Evolutionary conservation across 2,113 vertebrate genomes (phyloP), one percentile per base, ranked within the genome.

Genomic region (Eclectus roratus): DNA sequence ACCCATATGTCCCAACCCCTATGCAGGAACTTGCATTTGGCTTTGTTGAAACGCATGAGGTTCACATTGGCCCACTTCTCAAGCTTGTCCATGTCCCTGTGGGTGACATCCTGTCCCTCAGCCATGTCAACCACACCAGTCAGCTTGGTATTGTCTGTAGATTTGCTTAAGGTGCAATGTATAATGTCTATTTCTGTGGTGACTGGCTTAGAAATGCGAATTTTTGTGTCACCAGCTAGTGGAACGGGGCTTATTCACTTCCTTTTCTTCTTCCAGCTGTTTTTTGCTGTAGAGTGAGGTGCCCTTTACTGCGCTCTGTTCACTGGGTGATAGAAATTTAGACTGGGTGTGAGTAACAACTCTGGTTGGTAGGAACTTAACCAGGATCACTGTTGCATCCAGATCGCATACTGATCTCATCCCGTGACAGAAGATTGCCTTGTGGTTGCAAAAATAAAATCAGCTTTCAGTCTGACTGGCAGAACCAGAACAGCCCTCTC

Each of bases 1-100:
- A 58, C 33, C 33, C 13, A 5, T 58, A 35, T 60, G 21, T 5
- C 9, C 31, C 2, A 2, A 6, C 1, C 10, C 19, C 31, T 3
- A 6, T 47, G 11, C 23, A 76, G 5, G 5, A 28, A 35, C 13
- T 10, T 37, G 44, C 4, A 27, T 10, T 29, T 64, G 11, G 14
- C 10, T 39, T 52, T 55, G 3, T 39, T 61, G 35, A 66, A 50
- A 20, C 18, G 78, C 10, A 25, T 35, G 47, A 66, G 2, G 11
- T 56, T 92, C 28, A 44, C 17, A 17, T 3, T 3, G 17, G 12
- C 6, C 11, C 16, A 23, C 4, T 25, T 58, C 44, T 43, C 5
- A 7, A 72, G 41, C 29, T 28, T 66, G 35, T 29, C 37, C 24
- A 39, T 23, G 13, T 56, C n/a, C 25, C 8, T 44, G 19, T 47